A percentile compares a stretch with the other conserved stretches of the same genome.
Conservation (phyloP, 1,140 invertebrate species). For the Tetragnatha versicolor region DNA sequence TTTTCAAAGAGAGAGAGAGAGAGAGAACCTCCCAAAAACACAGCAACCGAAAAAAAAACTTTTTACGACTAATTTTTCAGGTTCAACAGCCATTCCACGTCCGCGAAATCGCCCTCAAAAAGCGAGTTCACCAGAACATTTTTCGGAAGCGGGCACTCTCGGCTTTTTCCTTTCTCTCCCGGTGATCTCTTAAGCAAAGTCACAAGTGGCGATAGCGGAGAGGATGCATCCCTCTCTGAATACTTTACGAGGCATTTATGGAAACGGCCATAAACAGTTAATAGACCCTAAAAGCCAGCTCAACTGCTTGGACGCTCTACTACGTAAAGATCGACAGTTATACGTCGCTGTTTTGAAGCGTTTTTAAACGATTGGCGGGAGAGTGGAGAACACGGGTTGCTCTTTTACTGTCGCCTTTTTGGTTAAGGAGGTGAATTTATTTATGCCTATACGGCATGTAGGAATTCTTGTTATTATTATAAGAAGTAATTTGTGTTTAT, state of each 20-base stretch:
- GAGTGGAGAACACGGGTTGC: constrained; percentile 3
- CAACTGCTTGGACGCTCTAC: constrained; percentile 2
- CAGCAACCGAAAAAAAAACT: too few relatives aligned
- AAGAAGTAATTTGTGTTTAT: too few relatives aligned
- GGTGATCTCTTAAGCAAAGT: not conserved
- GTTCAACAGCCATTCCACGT: too few relatives aligned
- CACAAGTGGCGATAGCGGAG: not conserved
- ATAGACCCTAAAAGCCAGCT: constrained; percentile 42
- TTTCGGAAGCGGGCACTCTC: not conserved
- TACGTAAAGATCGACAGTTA: constrained; percentile 53
- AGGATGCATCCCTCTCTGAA: not conserved
- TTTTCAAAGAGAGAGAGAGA: too few relatives aligned
- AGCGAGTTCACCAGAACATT: not conserved
- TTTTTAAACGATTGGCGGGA: constrained; percentile 38
- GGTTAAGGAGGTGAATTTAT: too few relatives aligned
- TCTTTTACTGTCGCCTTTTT: too few relatives aligned
- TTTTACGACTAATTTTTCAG: too few relatives aligned
- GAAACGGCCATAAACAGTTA: constrained; percentile 53
- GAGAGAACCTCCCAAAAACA: too few relatives aligned
- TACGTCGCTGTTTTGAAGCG: constrained; percentile 18
- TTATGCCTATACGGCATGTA: too few relatives aligned
- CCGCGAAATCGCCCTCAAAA: too few relatives aligned
- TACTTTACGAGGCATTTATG: constrained; percentile 54
- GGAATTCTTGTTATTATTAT: too few relatives aligned
- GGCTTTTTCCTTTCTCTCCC: not conserved